These are phyloP conservation scores for Incurvaria masculella DNA, from an alignment of 2,888 invertebrate species.

Conservation along the genomic window DNA sequence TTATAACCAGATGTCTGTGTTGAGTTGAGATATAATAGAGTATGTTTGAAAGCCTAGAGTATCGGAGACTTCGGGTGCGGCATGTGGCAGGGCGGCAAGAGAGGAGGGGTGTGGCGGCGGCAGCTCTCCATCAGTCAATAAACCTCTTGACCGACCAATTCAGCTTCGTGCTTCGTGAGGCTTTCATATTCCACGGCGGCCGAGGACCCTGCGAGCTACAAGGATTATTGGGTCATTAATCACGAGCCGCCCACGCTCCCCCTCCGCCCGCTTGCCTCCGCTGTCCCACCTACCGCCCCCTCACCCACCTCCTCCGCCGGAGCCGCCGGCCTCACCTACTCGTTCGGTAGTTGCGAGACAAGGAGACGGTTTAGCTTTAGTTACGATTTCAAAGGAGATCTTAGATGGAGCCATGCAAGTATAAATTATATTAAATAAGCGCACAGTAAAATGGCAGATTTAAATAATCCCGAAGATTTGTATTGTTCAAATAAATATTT, in stretches of 20 bases:
- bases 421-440: conserved; percentile 1
- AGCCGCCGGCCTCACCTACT: neutral
- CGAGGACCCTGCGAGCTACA: conserved; percentile 28
- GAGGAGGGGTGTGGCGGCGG: conserved; percentile 14
- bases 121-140: conserved; percentile 41
- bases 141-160: conserved; percentile 56
- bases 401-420: neutral
- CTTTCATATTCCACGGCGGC: conserved; percentile 28
- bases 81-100: conserved; percentile 19
- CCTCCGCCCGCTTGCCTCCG: conserved; percentile 21
- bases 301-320: conserved; percentile 16
- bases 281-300: conserved; percentile 14
- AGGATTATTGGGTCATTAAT: conserved; percentile 56
- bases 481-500: too few relatives aligned
- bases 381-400: too few relatives aligned
- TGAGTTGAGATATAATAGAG: too few relatives aligned
- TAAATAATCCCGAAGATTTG: too few relatives aligned
- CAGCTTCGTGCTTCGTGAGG: conserved; percentile 51
- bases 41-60: too few relatives aligned
- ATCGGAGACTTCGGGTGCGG: too few relatives aligned
- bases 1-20: too few relatives aligned
- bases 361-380: too few relatives aligned
- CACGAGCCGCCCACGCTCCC: conserved; percentile 31
- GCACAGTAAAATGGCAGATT: too few relatives aligned
- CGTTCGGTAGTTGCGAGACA: neutral